Evolutionary conservation across 2,113 vertebrate genomes (phyloP).

Genomic region (Platysternon megacephalum): DNA sequence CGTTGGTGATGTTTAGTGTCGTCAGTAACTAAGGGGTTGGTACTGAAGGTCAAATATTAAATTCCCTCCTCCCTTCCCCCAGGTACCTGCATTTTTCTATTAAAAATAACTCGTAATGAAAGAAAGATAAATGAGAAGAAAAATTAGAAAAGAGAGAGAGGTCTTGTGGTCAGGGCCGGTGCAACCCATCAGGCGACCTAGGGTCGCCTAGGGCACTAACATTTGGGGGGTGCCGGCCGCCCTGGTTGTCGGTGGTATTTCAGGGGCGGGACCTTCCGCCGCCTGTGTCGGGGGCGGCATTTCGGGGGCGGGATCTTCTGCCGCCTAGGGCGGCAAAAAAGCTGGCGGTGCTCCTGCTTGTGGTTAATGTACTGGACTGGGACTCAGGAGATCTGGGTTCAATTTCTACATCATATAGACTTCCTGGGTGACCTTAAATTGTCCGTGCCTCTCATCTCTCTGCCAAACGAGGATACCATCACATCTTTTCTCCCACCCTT

Average conservation of each 20-base stretch:
- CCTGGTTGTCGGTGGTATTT: too few relatives aligned
- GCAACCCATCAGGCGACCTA: too few relatives aligned
- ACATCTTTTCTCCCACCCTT: neutral
- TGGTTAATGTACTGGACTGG: too few relatives aligned
- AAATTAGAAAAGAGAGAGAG: neutral
- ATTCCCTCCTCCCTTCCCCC: too few relatives aligned
- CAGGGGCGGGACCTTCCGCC: too few relatives aligned
- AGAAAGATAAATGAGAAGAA: neutral
- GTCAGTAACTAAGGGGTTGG: neutral
- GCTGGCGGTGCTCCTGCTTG: too few relatives aligned
- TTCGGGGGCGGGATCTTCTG: too few relatives aligned
- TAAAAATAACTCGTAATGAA: neutral
- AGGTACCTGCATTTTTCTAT: neutral
- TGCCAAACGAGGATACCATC: fast-evolving
- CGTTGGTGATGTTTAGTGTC: neutral
- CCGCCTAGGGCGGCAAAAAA: too few relatives aligned
- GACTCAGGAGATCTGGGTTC: neutral
- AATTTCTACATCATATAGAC: neutral
- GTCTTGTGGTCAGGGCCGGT: neutral
- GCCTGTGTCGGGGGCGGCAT: too few relatives aligned
- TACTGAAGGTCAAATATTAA: neutral
- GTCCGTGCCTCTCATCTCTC: neutral
- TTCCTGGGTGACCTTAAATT: neutral
- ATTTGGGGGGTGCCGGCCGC: too few relatives aligned
- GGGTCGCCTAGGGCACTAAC: too few relatives aligned